Evolutionary conservation across 2,888 invertebrate species (phyloP), one percentile per base, ranked within the genome.

Genomic region (Embidobia sp.): DNA sequence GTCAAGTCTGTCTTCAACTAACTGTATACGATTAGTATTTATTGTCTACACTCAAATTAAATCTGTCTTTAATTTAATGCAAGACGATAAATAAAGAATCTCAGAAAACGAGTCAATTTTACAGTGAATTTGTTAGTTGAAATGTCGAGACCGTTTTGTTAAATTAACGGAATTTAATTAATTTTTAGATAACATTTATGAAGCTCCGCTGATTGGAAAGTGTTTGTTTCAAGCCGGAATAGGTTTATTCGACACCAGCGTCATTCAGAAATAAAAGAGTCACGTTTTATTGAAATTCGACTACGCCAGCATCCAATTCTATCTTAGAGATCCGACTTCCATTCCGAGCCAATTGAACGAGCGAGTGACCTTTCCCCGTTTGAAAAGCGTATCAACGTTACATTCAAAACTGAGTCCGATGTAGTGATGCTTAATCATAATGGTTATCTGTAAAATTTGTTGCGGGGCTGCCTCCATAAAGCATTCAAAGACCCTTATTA

Each of bases 391-490:
- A 69, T 53, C 49, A 67, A 44, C 57, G 59, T 89, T 85, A 44
- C 93, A 88, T 79, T 91, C 83, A 70, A 88, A 79, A 69, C 84
- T 91, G 75, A 93, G 90, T 4, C 90, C 86, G 27, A 90, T 91
- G 35, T 92, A 89, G 35, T 92, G 90, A 61, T 92, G 91, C 26
- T 91, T 90, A 49, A 95, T 90, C 82, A 95, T 91, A 80, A 95
- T 92, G 22, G 93, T 93, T 26, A 94, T 91, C 88, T 95, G 95
- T 73, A 95, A 88, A 49, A 95, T 94, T 86, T 95, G 94, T 86
- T 95, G 95, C 0, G 95, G 95, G 0, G 95, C 95, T 0, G 95
- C 94, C 89, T 95, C 95, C 40, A 95, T 89, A 87, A 95, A 95
- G 87, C 95, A 95, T 88, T 96, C 95, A 84, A 95, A 93, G 37